Conservation (phyloP, 2,113 vertebrate genomes). For the Misgurnus mizolepis region DNA sequence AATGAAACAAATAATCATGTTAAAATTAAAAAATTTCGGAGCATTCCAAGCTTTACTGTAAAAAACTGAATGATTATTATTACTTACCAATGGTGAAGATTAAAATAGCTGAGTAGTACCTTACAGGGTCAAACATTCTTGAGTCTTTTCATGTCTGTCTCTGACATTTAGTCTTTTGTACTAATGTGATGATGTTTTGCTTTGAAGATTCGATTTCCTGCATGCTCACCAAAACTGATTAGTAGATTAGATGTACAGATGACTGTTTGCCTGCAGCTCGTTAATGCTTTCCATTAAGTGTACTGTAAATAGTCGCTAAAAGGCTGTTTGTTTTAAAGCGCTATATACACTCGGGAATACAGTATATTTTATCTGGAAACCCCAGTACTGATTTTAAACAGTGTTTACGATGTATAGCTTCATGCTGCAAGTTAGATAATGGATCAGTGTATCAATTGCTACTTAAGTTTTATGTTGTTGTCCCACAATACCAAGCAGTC, state of each 20-base stretch:
- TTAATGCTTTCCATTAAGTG: not conserved
- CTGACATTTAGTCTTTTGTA: not conserved
- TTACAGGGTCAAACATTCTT: not conserved
- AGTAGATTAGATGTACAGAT: conserved; percentile 52
- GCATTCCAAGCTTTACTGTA: not conserved
- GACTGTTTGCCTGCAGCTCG: not conserved
- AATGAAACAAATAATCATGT: too few relatives aligned
- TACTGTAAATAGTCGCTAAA: not conserved
- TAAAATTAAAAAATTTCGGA: too few relatives aligned
- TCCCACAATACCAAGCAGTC: not conserved
- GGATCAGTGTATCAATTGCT: not conserved
- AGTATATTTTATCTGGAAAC: not conserved
- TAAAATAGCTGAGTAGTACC: conserved; percentile 32
- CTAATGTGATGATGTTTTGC: not conserved
- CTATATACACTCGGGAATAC: not conserved
- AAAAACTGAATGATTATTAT: not conserved
- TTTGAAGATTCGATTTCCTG: conserved; percentile 60
- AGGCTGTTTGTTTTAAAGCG: not conserved
- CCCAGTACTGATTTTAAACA: not conserved
- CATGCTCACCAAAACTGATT: conserved; percentile 44
- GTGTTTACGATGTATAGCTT: not conserved
- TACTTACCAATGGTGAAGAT: conserved; percentile 65
- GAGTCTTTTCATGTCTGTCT: conserved; percentile 37
- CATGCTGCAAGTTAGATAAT: not conserved
- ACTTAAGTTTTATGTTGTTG: too few relatives aligned